A percentile compares a stretch with the other conserved stretches of the same genome.
Evolutionary conservation across 2,888 invertebrate genomes (phyloP).

Genomic region (Flexamia atlantica): DNA sequence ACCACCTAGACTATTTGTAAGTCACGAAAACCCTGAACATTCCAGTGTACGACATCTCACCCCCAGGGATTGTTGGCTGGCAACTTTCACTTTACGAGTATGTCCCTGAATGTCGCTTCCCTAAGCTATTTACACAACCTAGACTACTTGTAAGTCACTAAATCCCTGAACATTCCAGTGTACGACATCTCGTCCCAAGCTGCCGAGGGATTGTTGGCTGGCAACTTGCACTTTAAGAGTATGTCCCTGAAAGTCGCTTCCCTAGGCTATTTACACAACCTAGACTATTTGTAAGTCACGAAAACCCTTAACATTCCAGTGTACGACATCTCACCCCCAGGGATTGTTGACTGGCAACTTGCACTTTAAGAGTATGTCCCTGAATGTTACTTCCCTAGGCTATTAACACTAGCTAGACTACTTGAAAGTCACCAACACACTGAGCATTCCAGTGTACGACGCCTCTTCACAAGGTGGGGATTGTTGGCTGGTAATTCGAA

Average conservation of each 20-base stretch:
- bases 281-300: no score
- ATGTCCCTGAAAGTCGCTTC: conserved; percentile 55
- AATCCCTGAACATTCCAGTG: conserved; percentile 66
- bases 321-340: conserved; percentile 65
- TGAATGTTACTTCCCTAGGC: conserved; percentile 39
- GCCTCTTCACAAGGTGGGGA: conserved; percentile 66
- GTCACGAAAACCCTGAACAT: background rate
- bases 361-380: conserved; percentile 67
- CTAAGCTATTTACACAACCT: no score
- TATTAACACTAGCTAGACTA: no score
- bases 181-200: conserved; percentile 66
- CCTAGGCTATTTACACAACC: no score
- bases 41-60: conserved; percentile 66
- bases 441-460: conserved; percentile 67
- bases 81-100: conserved; percentile 67
- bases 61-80: conserved; percentile 66
- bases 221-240: conserved; percentile 67
- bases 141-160: no score
- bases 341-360: conserved; percentile 66
- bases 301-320: conserved; percentile 65
- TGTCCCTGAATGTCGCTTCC: conserved; percentile 50
- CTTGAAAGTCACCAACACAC: no score
- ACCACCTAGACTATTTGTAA: conserved; percentile 55
- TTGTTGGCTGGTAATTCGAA: conserved; percentile 65
- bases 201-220: conserved; percentile 66